Base-by-base conservation (phyloP, 1,140 invertebrate genomes). In the Penaeus vannamei region DNA sequence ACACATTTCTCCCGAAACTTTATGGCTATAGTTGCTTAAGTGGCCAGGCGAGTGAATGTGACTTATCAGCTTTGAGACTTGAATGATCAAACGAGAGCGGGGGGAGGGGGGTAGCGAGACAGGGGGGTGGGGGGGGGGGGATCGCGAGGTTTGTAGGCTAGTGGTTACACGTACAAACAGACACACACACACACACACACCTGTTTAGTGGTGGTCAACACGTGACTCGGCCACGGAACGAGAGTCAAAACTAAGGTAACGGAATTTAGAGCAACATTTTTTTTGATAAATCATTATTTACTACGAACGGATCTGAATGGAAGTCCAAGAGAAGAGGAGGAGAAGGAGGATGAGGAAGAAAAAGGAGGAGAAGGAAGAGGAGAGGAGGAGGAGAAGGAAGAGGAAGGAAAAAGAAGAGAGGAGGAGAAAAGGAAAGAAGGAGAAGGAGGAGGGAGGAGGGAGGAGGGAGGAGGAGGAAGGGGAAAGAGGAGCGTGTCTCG, bases 381-480 rank as follows among this genome's bases (percentile, higher is more conserved):
- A 42, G 61, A 62, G 61, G 2, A 69, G 36, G 62, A 69, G 83
- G 46, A 62, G 64, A 32, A 69, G 83, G 60, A 84, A 36, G n/a
- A 26, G 59, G 81, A n/a, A 26, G 22, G 60, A n/a, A 62, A 36
- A 22, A 3, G 26, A 64, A 19, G 26, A 23, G 36, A 62, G 61
- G 2, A 69, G 59, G 42, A 60, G 23, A 60, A 17, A 22, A 20
- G 7, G 42, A 19, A 17, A 29, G 20, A 84, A 26, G 59, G 29
- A 62, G 42, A 2, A 36, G 32, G 62, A 84, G 22, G 32, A 53
- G 46, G 84, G 62, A 59, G 46, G 64, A 64, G 61, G 36, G 62
- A 69, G 69, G 64, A 42, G 61, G 36, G 62, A 69, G 83, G 46
- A 62, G 64, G 64, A 69, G 83, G 60, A 84, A 36, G n/a, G 60